A percentile compares a stretch with the other conserved stretches of the same genome.
phyloP scores from a whole-genome alignment of 1,140 invertebrate genomes.

The Globodera ellingtonae region DNA sequence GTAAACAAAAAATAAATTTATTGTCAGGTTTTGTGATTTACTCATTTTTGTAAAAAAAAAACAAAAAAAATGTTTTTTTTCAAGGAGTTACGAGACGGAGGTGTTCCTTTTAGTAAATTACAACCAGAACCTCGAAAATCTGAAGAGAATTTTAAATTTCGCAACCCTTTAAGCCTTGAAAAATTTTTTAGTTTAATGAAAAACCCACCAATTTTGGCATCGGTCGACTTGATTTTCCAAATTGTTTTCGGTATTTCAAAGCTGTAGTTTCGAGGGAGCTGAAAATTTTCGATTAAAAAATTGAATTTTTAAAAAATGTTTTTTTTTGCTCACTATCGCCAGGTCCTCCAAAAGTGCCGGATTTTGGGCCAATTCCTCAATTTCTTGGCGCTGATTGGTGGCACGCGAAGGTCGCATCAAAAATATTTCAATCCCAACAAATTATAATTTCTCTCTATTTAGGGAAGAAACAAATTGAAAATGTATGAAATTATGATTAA shows the following conservation, averaged over 20 bases:
- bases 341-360: conserved; percentile 31
- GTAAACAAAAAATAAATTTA: conserved; percentile 9
- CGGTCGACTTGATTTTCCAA: conserved; percentile 84
- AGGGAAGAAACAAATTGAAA: no score
- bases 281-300: conserved; percentile 30
- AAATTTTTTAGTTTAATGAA: no score
- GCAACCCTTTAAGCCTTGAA: no score
- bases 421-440: no score
- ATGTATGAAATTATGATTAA: no score
- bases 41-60: background rate
- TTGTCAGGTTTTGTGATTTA: background rate
- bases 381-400: conserved; percentile 28
- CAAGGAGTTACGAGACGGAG: no score
- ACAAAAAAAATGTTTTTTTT: background rate
- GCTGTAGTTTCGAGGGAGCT: conserved; percentile 90
- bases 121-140: no score
- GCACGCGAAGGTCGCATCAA: background rate
- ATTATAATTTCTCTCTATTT: no score
- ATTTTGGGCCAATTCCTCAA: conserved; percentile 39
- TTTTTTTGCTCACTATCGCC: conserved; percentile 27
- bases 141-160: no score
- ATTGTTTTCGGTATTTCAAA: conserved; percentile 98
- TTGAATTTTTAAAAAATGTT: conserved; percentile 7
- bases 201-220: conserved; percentile 73
- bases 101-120: no score